Base-by-base conservation (phyloP, 2,888 invertebrate genomes). In the Perizoma affinitatum region DNA sequence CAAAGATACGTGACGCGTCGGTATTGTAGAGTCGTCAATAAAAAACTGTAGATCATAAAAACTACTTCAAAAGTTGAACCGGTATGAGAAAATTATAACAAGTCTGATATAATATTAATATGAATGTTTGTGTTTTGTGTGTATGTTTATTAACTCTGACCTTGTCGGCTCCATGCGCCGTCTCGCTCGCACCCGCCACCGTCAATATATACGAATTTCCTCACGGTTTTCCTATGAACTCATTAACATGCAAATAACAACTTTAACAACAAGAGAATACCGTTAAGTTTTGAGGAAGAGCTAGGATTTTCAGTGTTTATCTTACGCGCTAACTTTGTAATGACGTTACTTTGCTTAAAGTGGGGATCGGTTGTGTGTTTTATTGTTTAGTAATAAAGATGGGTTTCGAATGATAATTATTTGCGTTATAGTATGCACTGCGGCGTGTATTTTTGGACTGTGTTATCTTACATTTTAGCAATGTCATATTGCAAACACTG, bases 391-490 rank as follows among this genome's bases (percentile, higher is more conserved):
- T 0, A 0, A 55, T 72, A 75, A 48, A 69, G 72, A 69, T 45
- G 10, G 42, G 35, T 43, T 74, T 87, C 5, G 53, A 47, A n/a
- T 79, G 64, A 4, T n/a, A 5, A 45, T 53, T 34, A 38, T 4
- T 38, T 11, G 42, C 62, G 63, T 60, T 68, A 53, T 66, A 58
- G 60, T 56, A 48, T 65, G 45, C 53, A 61, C 57, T 58, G 59
- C 57, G 58, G 42, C 46, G 65, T 69, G 63, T 75, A 66, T 73
- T 69, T 72, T 73, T 74, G 65, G 66, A 72, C 73, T 72, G 86
- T 72, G 86, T 90, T 90, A 90, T 90, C 90, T 86, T 83, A 80
- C 78, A 80, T 88, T 85, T 78, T 87, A 87, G 87, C 87, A 87
- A 86, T 90, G 90, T 89, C 86, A 87, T 88, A 90, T 80, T 83